These are phyloP conservation scores for Tetraodon nigroviridis DNA, from an alignment of 2,113 vertebrate genomes.

Conservation along the genomic window DNA sequence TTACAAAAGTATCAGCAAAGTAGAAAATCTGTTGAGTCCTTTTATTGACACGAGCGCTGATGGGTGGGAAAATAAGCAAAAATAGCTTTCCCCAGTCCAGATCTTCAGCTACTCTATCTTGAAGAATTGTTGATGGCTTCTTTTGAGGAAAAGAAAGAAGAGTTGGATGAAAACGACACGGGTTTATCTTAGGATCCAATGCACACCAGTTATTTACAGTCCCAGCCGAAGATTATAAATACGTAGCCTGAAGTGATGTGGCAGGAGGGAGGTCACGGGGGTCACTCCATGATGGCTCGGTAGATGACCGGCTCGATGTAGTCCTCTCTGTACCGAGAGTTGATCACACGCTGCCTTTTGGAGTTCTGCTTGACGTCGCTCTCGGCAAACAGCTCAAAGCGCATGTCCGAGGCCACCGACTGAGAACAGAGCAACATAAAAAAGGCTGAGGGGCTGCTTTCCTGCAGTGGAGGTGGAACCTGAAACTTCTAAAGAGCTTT, in stretches of 20 bases:
- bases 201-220: conserved; percentile 46
- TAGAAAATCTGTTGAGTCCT: conserved; percentile 4
- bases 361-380: conserved; percentile 88
- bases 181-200: conserved; percentile 22
- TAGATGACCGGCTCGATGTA: conserved; percentile 93
- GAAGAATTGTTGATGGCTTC: conserved; percentile 43
- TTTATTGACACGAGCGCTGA: too few species aligned
- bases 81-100: conserved; percentile 3
- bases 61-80: not conserved
- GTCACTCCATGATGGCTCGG: conserved; percentile 96
- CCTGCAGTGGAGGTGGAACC: too few species aligned
- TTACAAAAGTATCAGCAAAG: not conserved
- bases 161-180: conserved; percentile 7
- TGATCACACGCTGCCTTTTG: conserved; percentile 94
- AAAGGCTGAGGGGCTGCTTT: not conserved
- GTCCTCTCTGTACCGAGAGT: conserved; percentile 94
- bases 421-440: conserved; percentile 43
- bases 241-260: conserved; percentile 36
- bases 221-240: conserved; percentile 65
- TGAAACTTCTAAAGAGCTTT: too few species aligned
- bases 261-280: conserved; percentile 19
- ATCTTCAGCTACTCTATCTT: conserved; percentile 10
- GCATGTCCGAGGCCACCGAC: conserved; percentile 98
- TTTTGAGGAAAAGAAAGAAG: conserved; percentile 29
- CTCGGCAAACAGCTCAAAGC: conserved; percentile 92